Evolutionary conservation across 2,888 invertebrate species (phyloP).

Genomic region (Thecophora atra): DNA sequence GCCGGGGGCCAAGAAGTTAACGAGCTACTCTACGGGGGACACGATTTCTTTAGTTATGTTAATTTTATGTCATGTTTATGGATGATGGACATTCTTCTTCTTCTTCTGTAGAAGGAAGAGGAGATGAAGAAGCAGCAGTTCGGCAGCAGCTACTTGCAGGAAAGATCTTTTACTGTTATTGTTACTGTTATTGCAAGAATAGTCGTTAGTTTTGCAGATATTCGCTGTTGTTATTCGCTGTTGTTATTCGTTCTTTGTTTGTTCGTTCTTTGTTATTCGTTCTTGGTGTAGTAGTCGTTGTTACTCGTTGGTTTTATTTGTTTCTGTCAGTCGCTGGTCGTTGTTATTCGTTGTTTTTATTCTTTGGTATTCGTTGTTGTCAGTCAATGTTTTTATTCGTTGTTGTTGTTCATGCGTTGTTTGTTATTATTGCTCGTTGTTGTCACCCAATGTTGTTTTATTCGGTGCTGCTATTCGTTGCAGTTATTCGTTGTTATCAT

Average conservation of each 20-base stretch:
- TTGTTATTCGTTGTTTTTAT: too few species aligned
- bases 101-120: too few species aligned
- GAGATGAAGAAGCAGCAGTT: not conserved
- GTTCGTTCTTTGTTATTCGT: conserved; percentile 22
- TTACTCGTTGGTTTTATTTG: conserved; percentile 18
- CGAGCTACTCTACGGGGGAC: too few species aligned
- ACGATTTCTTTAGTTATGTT: conserved; percentile 29
- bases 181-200: conserved; percentile 10
- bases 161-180: not conserved
- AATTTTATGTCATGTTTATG: conserved; percentile 35
- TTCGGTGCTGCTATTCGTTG: conserved; percentile 46
- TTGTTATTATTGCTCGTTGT: conserved; percentile 45
- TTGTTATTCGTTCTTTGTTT: conserved; percentile 31
- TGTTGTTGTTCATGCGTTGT: conserved; percentile 23
- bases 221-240: conserved; percentile 46
- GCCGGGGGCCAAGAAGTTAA: too few species aligned
- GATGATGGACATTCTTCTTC: conserved; percentile 5
- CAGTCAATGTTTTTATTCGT: too few species aligned
- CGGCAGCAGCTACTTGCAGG: not conserved
- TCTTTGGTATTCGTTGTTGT: conserved; percentile 30
- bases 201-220: too few species aligned
- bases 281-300: too few species aligned
- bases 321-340: conserved; percentile 45
- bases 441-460: conserved; percentile 21
- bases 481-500: conserved; percentile 35